Percentiles rank a stretch among this genome's conserved stretches.
phyloP scores from a whole-genome alignment of 2,113 vertebrate genomes.

The Gasterosteus aculeatus region DNA sequence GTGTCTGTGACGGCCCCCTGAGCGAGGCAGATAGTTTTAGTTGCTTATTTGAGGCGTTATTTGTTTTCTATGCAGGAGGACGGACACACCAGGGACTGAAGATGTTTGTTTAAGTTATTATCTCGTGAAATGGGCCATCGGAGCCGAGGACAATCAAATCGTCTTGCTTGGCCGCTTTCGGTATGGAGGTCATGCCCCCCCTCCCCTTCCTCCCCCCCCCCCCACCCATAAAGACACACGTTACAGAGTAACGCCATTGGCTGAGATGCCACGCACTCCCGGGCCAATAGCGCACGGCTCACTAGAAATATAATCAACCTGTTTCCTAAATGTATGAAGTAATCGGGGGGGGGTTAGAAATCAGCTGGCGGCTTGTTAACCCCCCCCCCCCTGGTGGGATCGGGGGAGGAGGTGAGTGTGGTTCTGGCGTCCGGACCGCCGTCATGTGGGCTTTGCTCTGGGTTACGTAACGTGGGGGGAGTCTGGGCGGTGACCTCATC shows the following conservation, averaged over 20 bases:
- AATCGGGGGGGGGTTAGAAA: not conserved
- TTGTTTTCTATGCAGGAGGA: not conserved
- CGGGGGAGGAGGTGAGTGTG: conserved; percentile 9
- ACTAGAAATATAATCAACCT: conserved; percentile 6
- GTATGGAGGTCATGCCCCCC: conserved; percentile 49
- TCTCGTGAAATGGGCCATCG: conserved; percentile 51
- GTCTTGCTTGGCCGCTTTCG: conserved; percentile 68
- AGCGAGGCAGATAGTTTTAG: conserved; percentile 21
- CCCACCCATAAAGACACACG: conserved; percentile 45
- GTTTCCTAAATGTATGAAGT: not conserved
- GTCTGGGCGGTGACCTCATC: conserved; percentile 45
- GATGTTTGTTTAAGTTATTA: conserved; percentile 57
- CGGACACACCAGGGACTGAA: conserved; percentile 20
- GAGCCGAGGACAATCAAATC: conserved; percentile 69
- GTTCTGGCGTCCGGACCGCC: conserved; percentile 27
- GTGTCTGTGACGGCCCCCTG: conserved; percentile 23
- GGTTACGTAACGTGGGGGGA: conserved; percentile 53
- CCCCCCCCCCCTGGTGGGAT: conserved; percentile 10
- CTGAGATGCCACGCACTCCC: conserved; percentile 62
- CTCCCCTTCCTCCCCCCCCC: conserved; percentile 12
- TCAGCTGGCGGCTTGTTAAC: conserved; percentile 14
- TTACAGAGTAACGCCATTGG: conserved; percentile 71
- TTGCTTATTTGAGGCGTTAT: conserved; percentile 5
- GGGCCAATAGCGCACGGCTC: conserved; percentile 65
- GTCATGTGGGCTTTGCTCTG: conserved; percentile 49